Conservation (phyloP, 2,888 invertebrate genomes). For the Tuberolachnus salignus region DNA sequence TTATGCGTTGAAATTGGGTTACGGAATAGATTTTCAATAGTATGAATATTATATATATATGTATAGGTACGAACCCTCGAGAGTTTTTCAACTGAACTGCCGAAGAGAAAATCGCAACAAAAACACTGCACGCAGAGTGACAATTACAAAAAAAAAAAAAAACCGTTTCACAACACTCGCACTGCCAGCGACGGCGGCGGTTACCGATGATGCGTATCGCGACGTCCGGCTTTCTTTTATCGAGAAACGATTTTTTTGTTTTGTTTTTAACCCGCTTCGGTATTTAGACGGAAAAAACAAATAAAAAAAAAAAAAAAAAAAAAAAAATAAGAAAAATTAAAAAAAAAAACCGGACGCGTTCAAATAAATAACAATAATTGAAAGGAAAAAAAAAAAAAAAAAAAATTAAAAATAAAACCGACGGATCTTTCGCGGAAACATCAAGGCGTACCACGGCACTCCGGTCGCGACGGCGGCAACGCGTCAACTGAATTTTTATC, state of each 20-base stretch:
- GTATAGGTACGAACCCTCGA: background rate
- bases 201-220: conserved; percentile 15
- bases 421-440: background rate
- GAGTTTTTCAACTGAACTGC: background rate
- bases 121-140: background rate
- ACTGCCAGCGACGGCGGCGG: background rate
- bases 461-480: background rate
- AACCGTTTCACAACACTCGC: conserved; percentile 22
- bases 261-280: too few relatives aligned
- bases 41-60: too few relatives aligned
- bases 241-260: background rate
- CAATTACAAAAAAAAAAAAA: conserved; percentile 16
- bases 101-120: conserved; percentile 27
- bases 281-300: too few relatives aligned
- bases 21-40: background rate
- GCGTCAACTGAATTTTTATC: conserved; percentile 20
- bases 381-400: too few relatives aligned
- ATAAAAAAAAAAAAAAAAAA: too few relatives aligned
- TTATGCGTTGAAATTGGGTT: conserved; percentile 5
- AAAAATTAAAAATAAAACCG: too few relatives aligned
- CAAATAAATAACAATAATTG: background rate
- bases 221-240: conserved; percentile 26
- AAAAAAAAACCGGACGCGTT: background rate
- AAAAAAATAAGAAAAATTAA: background rate
- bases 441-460: background rate